A percentile compares a stretch with the other conserved stretches of the same genome.
Conservation (phyloP, 2,113 vertebrate genomes). For the Arothron firmamentum region DNA sequence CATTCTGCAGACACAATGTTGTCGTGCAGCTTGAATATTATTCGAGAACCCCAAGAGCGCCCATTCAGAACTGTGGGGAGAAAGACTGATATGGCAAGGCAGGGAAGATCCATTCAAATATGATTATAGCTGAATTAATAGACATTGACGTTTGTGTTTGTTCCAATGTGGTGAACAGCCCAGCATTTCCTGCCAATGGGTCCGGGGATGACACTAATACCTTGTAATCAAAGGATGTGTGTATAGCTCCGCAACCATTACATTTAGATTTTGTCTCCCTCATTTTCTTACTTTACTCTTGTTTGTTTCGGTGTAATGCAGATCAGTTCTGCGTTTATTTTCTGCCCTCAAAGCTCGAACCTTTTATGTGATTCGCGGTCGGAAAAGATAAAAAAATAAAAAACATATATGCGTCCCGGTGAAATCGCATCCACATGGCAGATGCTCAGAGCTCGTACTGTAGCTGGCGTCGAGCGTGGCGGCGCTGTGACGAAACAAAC, state of each 20-base stretch:
- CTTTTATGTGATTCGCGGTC: slow-evolving; percentile 74
- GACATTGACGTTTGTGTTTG: slow-evolving; percentile 68
- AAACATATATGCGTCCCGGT: slow-evolving; percentile 48
- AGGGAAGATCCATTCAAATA: slow-evolving; percentile 66
- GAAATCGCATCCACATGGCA: slow-evolving; percentile 76
- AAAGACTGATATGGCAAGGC: slow-evolving; percentile 52
- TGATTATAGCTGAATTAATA: slow-evolving; percentile 70
- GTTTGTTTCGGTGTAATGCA: slow-evolving; percentile 68
- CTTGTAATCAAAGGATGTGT: slow-evolving; percentile 71
- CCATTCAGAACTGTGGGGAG: slow-evolving; percentile 49
- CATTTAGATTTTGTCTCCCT: slow-evolving; percentile 66
- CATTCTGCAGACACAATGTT: slow-evolving; percentile 35
- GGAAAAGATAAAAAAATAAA: slow-evolving; percentile 42
- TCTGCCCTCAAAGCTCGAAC: slow-evolving; percentile 67
- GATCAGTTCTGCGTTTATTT: slow-evolving; percentile 70
- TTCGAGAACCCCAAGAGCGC: slow-evolving; percentile 44
- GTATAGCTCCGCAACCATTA: slow-evolving; percentile 57
- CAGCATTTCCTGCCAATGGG: slow-evolving; percentile 62
- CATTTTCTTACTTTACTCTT: slow-evolving; percentile 63
- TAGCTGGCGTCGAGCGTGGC: slow-evolving; percentile 49
- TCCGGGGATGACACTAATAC: slow-evolving; percentile 66
- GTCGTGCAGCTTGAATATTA: slow-evolving; percentile 47
- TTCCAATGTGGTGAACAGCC: slow-evolving; percentile 64
- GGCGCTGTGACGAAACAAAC: slow-evolving; percentile 53
- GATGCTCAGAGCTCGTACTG: slow-evolving; percentile 49